These are phyloP conservation scores for Nannospalax galili DNA, from an alignment of 2,113 vertebrate genomes.

Conservation along the genomic window DNA sequence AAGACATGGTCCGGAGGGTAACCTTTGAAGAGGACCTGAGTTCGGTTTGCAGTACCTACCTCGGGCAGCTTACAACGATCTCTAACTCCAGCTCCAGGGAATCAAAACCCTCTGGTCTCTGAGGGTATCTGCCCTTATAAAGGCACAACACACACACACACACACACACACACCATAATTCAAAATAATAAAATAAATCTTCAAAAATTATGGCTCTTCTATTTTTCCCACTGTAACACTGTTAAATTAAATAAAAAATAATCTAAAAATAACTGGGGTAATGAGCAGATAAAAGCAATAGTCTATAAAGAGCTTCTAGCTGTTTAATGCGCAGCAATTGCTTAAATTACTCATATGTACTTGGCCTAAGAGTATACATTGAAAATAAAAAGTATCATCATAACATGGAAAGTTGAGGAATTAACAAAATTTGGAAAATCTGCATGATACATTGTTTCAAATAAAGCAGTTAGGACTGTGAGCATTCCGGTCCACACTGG, in stretches of 20 bases:
- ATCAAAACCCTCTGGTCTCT: too few species aligned
- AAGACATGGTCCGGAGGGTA: too few species aligned
- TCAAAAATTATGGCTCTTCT: neutral
- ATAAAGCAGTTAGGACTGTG: slow-evolving; percentile 49
- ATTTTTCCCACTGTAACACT: slow-evolving; percentile 8
- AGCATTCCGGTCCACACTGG: slow-evolving; percentile 57
- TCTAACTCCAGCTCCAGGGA: too few species aligned
- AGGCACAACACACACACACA: too few species aligned
- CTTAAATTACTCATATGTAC: slow-evolving; percentile 23
- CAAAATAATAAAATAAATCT: too few species aligned
- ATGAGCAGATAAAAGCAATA: neutral
- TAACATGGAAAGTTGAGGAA: neutral
- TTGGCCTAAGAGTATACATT: neutral
- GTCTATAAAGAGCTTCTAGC: neutral
- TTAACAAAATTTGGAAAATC: neutral
- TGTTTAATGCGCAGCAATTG: neutral
- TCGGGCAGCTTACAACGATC: too few species aligned
- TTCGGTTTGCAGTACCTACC: too few species aligned
- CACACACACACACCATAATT: too few species aligned
- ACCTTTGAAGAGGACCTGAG: too few species aligned
- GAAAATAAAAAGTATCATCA: slow-evolving; percentile 23
- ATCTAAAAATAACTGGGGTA: neutral
- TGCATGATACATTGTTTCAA: neutral
- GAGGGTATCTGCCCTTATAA: too few species aligned
- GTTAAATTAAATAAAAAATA: slow-evolving; percentile 31